These are phyloP conservation scores for Argyrosomus japonicus DNA, from an alignment of 2,113 vertebrate genomes.

Conservation along the genomic window DNA sequence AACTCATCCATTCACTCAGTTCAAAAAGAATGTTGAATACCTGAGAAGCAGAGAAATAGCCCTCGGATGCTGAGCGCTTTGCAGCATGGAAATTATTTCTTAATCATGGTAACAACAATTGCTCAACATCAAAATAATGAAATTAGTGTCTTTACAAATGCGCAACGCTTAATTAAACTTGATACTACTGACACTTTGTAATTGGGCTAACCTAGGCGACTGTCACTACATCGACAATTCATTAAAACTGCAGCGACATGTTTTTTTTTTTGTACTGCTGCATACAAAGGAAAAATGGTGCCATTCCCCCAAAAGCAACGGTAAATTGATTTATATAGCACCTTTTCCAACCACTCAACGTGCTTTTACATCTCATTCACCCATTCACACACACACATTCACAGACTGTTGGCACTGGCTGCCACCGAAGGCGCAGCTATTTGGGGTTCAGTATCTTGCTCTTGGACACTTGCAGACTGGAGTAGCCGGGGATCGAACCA, in stretches of 20 bases:
- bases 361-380: too few species aligned
- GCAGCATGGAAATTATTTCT: slow-evolving; percentile 5
- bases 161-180: slow-evolving; percentile 26
- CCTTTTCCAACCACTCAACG: too few species aligned
- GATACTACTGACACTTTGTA: neutral
- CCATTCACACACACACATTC: neutral
- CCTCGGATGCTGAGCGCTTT: neutral
- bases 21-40: neutral
- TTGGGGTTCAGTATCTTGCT: too few species aligned
- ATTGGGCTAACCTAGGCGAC: neutral
- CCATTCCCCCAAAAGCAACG: neutral
- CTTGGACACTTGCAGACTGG: too few species aligned
- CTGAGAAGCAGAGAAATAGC: slow-evolving; percentile 9
- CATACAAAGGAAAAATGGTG: neutral
- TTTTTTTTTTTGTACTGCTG: neutral
- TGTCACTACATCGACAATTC: neutral
- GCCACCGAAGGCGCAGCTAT: too few species aligned
- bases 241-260: neutral
- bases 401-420: too few species aligned
- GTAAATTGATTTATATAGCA: too few species aligned
- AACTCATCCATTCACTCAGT: neutral
- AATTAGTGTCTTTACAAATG: neutral
- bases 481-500: too few species aligned
- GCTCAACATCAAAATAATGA: neutral
- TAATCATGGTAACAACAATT: too few species aligned